Base-by-base conservation (phyloP, 2,888 invertebrate species). In the Acanthoscelides obtectus region DNA sequence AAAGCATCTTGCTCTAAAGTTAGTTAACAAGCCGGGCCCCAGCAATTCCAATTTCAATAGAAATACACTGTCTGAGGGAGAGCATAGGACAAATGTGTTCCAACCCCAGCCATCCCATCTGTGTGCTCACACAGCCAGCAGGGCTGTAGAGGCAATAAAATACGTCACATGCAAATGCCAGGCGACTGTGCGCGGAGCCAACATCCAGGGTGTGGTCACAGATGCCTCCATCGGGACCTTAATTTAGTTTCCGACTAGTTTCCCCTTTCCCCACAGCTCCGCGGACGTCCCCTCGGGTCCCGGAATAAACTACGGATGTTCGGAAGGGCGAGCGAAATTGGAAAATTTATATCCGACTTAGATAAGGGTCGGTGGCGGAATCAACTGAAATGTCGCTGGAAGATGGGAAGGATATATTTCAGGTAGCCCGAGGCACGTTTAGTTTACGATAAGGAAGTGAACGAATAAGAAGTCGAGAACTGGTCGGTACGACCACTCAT, bases 111-210 rank as follows among this genome's bases (percentile, higher is more conserved):
- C 45, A 6, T 45, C 45, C 45, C 45, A 45, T 45, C 45, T 45
- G 45, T 68, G 27, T 20, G 45, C 68, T 22, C 20, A 27, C 63
- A 20, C 68, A 63, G 68, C 68, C 63, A 77, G 76, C 63, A 77
- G 76, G 79, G 81, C 83, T 83, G 25, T 25, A 82, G 81, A 80
- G 82, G 85, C 84, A 85, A 85, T 86, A 86, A 85, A 86, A 85
- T 84, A 85, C 85, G 86, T 86, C 86, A 86, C 85, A 84, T 85
- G 85, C 86, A 86, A 86, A 85, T 85, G 85, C 83, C 83, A 45
- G 45, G 45, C 45, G 12, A 17, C 45, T 45, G 45, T 12, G 45
- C 45, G 45, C 45, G 45, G 45, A 45, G 80, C 80, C 82, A 82
- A 83, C 83, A 83, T 83, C 82, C 83, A 83, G 84, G 84, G 84